phyloP scores from a whole-genome alignment of 2,888 invertebrate genomes.

The Eudasyphora cyanicolor region DNA sequence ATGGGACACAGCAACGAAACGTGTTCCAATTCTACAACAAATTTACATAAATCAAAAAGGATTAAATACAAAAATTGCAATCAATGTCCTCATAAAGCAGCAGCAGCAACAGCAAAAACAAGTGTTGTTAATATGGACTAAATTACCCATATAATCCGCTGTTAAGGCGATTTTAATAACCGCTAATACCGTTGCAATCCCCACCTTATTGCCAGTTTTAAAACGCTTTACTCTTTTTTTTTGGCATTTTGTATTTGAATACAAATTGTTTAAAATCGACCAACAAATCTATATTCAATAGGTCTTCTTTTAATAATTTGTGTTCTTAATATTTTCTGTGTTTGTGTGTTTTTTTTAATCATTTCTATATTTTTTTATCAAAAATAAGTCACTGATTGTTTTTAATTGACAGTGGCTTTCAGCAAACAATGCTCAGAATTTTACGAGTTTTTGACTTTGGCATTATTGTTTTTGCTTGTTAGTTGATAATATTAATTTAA shows the following conservation, averaged over 20 bases:
- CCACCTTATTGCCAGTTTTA: conserved; percentile 7
- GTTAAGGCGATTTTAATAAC: neutral
- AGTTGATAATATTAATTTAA: conserved; percentile 18
- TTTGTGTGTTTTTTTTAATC: neutral
- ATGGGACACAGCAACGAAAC: too few species aligned
- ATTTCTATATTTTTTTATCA: too few species aligned
- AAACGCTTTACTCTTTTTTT: neutral
- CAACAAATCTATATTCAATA: too few species aligned
- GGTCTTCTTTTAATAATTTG: neutral
- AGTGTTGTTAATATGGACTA: neutral
- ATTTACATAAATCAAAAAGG: too few species aligned
- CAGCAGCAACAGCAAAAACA: neutral
- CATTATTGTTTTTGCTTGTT: conserved; percentile 2
- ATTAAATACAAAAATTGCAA: neutral
- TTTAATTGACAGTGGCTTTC: neutral
- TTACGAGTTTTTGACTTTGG: neutral
- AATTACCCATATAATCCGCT: neutral
- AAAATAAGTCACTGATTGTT: neutral
- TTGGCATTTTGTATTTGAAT: neutral
- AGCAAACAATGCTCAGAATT: neutral
- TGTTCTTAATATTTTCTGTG: neutral
- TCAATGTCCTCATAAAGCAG: too few species aligned
- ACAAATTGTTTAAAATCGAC: too few species aligned
- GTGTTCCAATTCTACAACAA: neutral
- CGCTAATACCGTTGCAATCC: neutral